Evolutionary conservation across 2,888 invertebrate genomes (phyloP), one percentile per base, ranked within the genome.

Genomic region (Phytoseiulus persimilis): DNA sequence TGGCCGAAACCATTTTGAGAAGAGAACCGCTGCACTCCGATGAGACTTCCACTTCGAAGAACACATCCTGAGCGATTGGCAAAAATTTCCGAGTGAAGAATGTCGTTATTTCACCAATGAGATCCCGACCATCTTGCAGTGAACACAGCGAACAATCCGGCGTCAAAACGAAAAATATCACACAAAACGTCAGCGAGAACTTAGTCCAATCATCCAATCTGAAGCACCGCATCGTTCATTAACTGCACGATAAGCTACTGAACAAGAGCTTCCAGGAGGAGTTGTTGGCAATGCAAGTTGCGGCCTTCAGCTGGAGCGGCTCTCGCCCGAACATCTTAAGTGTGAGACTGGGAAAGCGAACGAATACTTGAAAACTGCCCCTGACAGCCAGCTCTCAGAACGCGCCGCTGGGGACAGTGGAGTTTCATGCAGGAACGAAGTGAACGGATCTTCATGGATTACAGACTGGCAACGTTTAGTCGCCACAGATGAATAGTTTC

Each of bases 1-100:
- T 31, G 11, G 87, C 87, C 87, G 87, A 32, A 33, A 87, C 45
- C n/a, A 87, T 39, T 31, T 87, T 87, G 14, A 87, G 87, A 32
- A 87, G 87, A 33, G 87, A 87, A 11, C 87, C 87, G 33, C 39
- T 32, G 23, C 87, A 87, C 87, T 87, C 87, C 32, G 39, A 39
- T 11, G 87, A 87, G 14, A 87, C 33, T 6, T 87, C 87, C 32
- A n/a, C 33, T 87, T 87, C 87, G 45, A 87, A 32, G 39, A 87
- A 87, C 32, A 87, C 87, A n/a, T 87, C 87, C 87, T 87, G 87
- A 5, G 87, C 87, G n/a, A 87, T 87, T 18, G 87, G 87, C 1
- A 87, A 33, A n/a, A 87, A 39, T 33, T 87, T 87, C 18, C 87
- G 87, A 32, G 33, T 32, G 33, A 87, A 45, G 18, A 87, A 87